A percentile compares a stretch with the other conserved stretches of the same genome.
phyloP scores from a whole-genome alignment of 2,797 vertebrate species.

The Gastrophryne carolinensis region DNA sequence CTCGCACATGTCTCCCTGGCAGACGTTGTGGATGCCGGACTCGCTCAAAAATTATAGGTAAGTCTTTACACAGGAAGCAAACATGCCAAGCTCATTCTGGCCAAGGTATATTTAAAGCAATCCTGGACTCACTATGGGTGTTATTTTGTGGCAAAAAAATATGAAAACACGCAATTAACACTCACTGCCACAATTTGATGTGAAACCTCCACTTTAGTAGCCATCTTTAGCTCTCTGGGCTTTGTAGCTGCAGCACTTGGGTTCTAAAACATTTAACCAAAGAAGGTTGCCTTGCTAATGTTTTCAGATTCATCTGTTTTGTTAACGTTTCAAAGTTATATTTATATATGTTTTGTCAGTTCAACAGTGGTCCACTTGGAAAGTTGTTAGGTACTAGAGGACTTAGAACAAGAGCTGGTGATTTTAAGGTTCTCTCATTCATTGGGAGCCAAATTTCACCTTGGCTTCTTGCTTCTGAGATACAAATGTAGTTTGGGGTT shows the following conservation, averaged over 20 bases:
- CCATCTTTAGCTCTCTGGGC: background rate
- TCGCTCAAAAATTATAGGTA: slow-evolving; percentile 42
- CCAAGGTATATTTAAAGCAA: slow-evolving; percentile 41
- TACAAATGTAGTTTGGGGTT: no score
- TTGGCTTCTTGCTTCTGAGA: no score
- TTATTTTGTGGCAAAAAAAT: slow-evolving; percentile 25
- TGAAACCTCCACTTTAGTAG: background rate
- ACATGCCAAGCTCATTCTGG: background rate
- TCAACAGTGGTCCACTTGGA: no score
- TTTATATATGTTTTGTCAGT: no score
- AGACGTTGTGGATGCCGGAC: slow-evolving; percentile 3
- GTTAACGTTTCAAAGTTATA: no score
- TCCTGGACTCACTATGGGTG: slow-evolving; percentile 34
- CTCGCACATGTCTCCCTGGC: slow-evolving; percentile 18
- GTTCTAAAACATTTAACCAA: no score
- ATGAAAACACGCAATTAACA: slow-evolving; percentile 30
- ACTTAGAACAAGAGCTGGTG: no score
- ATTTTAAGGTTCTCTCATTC: no score
- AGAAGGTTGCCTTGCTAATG: no score
- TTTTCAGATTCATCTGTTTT: no score
- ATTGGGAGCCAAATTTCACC: no score
- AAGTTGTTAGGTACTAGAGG: no score
- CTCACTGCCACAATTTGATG: slow-evolving; percentile 7
- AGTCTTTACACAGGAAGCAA: slow-evolving; percentile 33
- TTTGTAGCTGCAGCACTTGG: background rate